These are phyloP conservation scores for Meloidogyne chitwoodi DNA, from an alignment of 1,140 invertebrate genomes.

Conservation along the genomic window DNA sequence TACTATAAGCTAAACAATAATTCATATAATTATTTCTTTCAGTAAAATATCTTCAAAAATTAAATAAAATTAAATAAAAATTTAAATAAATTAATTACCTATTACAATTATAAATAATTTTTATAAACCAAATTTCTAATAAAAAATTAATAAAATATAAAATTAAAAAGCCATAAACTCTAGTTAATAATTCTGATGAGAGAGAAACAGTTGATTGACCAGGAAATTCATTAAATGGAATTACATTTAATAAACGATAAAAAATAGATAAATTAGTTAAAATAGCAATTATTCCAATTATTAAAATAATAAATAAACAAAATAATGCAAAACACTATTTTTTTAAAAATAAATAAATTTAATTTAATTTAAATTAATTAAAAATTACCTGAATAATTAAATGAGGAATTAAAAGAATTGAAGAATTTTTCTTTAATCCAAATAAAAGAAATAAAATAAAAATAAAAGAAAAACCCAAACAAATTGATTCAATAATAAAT, in stretches of 20 bases:
- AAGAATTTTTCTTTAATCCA: conserved; percentile 46
- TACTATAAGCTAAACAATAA: conserved; percentile 43
- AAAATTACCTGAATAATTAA: conserved; percentile 49
- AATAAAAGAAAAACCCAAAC: conserved; percentile 38
- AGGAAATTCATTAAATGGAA: conserved; percentile 49
- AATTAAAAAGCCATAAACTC: conserved; percentile 46
- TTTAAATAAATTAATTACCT: not conserved
- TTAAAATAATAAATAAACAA: conserved; percentile 42
- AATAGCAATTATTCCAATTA: conserved; percentile 50
- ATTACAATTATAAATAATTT: conserved; percentile 52
- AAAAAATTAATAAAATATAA: conserved; percentile 34
- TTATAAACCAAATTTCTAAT: conserved; percentile 49
- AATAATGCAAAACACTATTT: conserved; percentile 46
- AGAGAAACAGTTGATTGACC: conserved; percentile 50
- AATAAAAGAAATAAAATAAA: conserved; percentile 48
- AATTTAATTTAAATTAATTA: conserved; percentile 1
- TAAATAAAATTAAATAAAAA: not conserved
- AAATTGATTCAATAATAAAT: conserved; percentile 40
- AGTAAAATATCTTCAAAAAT: conserved; percentile 29
- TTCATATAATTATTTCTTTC: conserved; percentile 40
- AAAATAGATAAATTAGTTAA: conserved; percentile 50
- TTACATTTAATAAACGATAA: conserved; percentile 53
- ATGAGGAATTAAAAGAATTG: conserved; percentile 51
- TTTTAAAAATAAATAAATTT: conserved; percentile 20
- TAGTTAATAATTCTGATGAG: conserved; percentile 19